Base-by-base conservation (phyloP, 2,113 vertebrate species). In the Tyrannus savana region DNA sequence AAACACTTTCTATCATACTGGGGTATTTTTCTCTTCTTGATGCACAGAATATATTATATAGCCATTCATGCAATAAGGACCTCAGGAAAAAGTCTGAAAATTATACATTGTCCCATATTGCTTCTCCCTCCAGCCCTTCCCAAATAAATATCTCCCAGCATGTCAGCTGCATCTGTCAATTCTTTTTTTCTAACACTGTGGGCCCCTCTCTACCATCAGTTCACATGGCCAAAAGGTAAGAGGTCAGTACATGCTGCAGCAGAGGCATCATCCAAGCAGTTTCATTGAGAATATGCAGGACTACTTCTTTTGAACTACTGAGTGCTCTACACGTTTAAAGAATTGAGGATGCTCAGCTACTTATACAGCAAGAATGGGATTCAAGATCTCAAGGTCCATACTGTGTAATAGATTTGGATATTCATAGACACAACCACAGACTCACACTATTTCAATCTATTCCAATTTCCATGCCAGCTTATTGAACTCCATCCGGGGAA, bases 191-290 rank as follows among this genome's bases (percentile, higher is more conserved):
- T 53, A 16, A 1, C 17, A 4, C 10, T 22, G 2, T 18, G 52
- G 10, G 47, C 11, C 62, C 6, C 19, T 41, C 24, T 14, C 12
- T 62, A 58, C 19, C 56, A 33, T 5, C n/a, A 49, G 9, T 8
- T 49, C 62, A 8, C 1, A 0, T 2, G n/a, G 28, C 24, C 35
- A 35, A 44, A n/a, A 79, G 14, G 8, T 2, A 47, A 19, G 7
- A 64, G 19, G 30, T 82, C 2, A 22, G 49, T 2, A 37, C 35
- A 4, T 1, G 2, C 58, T 68, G 28, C 49, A 71, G 81, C 72
- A 90, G 28, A 37, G 55, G 12, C 5, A 50, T 3, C 53, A 46
- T 1, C 66, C 1, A 1, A 55, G 49, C 17, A n/a, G 23, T n/a
- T 55, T 24, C 44, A n/a, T 14, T 60, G 31, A 31, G 44, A 37